A percentile compares a stretch with the other conserved stretches of the same genome.
phyloP scores from a whole-genome alignment of 2,797 vertebrate species.

The Poeciliopsis presidionis region DNA sequence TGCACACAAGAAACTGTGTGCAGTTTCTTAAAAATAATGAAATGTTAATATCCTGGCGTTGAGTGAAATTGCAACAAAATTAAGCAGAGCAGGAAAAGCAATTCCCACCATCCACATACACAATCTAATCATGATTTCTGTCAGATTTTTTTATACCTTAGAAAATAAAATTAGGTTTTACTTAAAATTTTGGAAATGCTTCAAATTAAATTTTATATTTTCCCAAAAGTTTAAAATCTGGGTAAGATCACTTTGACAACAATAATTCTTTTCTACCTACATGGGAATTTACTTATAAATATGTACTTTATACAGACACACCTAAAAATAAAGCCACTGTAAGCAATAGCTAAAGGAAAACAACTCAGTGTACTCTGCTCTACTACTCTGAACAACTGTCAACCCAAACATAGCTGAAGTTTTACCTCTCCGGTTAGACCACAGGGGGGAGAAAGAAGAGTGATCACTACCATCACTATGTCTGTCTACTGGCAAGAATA shows the following conservation, averaged over 20 bases:
- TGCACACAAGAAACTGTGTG: background rate
- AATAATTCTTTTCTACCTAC: too few relatives aligned
- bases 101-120: background rate
- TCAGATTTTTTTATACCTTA: background rate
- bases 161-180: background rate
- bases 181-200: background rate
- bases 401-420: conserved; percentile 24
- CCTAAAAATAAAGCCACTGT: background rate
- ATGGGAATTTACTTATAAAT: background rate
- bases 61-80: background rate
- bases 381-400: background rate
- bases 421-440: background rate
- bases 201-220: background rate
- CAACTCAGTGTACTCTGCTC: background rate
- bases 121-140: background rate
- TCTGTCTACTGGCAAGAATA: conserved; percentile 29
- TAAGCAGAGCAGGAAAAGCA: background rate
- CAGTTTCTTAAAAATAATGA: background rate
- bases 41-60: background rate
- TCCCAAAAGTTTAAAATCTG: background rate
- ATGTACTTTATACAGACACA: background rate
- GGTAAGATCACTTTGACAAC: background rate
- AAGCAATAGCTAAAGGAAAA: background rate
- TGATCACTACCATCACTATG: conserved; percentile 28
- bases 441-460: conserved; percentile 6